Evolutionary conservation across 2,888 invertebrate genomes (phyloP), one percentile per base, ranked within the genome.

Genomic region (Andrena minutula): DNA sequence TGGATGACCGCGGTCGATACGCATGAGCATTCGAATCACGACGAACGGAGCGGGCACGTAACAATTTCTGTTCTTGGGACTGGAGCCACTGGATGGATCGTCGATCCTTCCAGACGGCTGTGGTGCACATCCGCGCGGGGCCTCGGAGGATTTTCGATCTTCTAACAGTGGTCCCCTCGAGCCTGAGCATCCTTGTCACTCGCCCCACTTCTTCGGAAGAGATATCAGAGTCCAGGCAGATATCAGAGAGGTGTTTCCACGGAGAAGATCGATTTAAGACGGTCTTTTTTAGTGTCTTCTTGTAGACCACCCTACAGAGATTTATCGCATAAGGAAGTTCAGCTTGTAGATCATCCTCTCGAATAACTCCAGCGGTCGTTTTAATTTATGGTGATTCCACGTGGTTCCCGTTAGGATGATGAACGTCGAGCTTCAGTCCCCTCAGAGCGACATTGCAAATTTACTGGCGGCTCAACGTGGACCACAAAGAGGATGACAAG

Each of bases 61-160:
- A 93, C 93, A 93, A 93, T 93, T 93, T 92, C 92, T 93, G 90
- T 93, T 93, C 93, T 92, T 90, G 90, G 91, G 93, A 93, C 90
- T 88, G 86, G 89, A 86, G 86, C 84, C 89, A 83, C 83, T 79
- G 85, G 84, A 83, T 80, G 86, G 84, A 84, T 89, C 87, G 88
- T 85, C 88, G 88, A 85, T 86, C 83, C 80, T 84, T 84, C 75
- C 79, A 53, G 79, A 60, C 74, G 82, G 76, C 70, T 41, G 12
- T 16, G 76, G 64, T 79, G 77, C 75, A 65, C 77, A 85, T 84
- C 84, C 84, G 79, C 70, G 71, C 76, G 10, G 66, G 74, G 3
- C 41, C 49, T 56, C 32, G 28, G 47, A n/a, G 28, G 20, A 28
- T 53, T 51, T 65, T 58, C 64, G 47, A 72, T 76, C 76, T 49